Base-by-base conservation (phyloP, 2,888 invertebrate genomes). In the Megamerina dolium region DNA sequence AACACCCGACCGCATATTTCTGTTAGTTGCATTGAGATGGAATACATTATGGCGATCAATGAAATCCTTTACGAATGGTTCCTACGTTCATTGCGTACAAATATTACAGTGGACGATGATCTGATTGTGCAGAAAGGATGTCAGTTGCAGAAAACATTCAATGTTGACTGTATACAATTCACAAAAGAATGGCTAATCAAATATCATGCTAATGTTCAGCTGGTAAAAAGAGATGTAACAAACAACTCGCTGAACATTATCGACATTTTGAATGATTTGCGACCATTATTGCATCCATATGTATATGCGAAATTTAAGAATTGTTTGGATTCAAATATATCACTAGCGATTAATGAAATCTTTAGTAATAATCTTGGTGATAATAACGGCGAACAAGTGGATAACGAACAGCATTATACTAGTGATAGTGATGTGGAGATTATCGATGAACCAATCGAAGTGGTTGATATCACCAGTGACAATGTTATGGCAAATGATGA, bases 401-500 rank as follows among this genome's bases (percentile, higher is more conserved):
- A 27, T 27, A 27, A 27, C 13, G 27, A 27, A n/a, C 12, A 10
- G 4, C 10, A 27, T 27, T 27, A 13, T 27, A 27, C 12, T 27
- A 27, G 27, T 5, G 27, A 30, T 14, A 38, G 31, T 14, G 44
- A 44, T 39, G 39, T 44, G 3, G 39, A 35, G 10, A 10, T 13
- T 8, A 12, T 35, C 10, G 33, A 33, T 20, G 17, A 19, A 0
- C 39, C 44, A 9, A 33, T 35, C n/a, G 21, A 23, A 18, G 2
- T 9, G 19, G 23, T 43, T 20, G 43, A 43, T 20, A 33, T 39
- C 20, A 27, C 16, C 9, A 18, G 40, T 5, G 44, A 39, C 10
- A 29, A 18, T 8, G 23, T 30, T n/a, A 10, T 12, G 6, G 27
- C 3, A 13, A 13, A 5, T 13, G 5, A 13, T 27, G 27, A 3